Evolutionary conservation across 2,113 vertebrate species (phyloP), one percentile per base, ranked within the genome.

Genomic region (Callipepla squamata): DNA sequence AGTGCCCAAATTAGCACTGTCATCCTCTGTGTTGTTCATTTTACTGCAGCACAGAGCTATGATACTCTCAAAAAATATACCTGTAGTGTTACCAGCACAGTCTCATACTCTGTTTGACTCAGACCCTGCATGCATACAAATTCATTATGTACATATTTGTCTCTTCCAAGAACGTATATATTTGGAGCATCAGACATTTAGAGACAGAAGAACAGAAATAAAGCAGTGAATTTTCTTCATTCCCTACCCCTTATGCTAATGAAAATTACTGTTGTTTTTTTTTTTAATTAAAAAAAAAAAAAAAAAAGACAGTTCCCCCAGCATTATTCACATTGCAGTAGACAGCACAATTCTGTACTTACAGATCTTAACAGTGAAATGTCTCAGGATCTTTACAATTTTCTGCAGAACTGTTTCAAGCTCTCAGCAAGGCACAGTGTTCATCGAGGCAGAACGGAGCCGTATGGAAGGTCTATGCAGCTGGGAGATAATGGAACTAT

Each of bases 381-480:
- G 95, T 85, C 96, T 97, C 94, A 38, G 96, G 95, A 53, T 95
- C 95, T 83, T 74, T 58, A 66, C 92, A 81, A 21, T 87, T 85
- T 95, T 44, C 97, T 96, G 97, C 97, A 93, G 97, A 96, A 97
- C 96, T 89, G 83, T 95, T 84, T 68, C 94, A 55, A 81, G 94
- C 96, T 95, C 94, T 92, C 96, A 80, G 97, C 90, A 61, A 98
- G 97, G 95, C 97, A 97, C 97, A 92, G 96, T 69, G 96, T 94
- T 97, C 98, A 98, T 96, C 96, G 96, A 98, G 98, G 98, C 98
- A 97, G 97, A 98, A 98, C 97, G 91, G 89, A 97, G 96, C 96
- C 91, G 95, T 96, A 89, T 82, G 97, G 95, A 97, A 97, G 96
- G 96, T 97, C 96, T 97, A 68, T 96, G 97, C 97, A 97, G 96